Percentiles rank a stretch among this genome's conserved stretches.
Evolutionary conservation across 2,888 invertebrate species (phyloP).

Genomic region (Aplocera efformata): DNA sequence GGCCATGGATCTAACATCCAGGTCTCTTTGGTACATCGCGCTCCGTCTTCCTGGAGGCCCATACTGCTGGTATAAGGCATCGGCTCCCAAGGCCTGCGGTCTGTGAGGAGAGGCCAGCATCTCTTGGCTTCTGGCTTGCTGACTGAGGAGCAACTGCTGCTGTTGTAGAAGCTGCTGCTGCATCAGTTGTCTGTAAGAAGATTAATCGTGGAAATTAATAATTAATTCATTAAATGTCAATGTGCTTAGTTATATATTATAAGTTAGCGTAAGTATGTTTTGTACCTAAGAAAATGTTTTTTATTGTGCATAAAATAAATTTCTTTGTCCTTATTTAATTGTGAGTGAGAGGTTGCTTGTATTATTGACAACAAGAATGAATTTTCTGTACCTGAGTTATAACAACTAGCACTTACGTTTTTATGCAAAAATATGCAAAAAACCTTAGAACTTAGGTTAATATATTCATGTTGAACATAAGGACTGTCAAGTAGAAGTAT

Average conservation of each 20-base stretch:
- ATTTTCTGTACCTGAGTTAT: not conserved
- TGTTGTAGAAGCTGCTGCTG: slow-evolving; percentile 76
- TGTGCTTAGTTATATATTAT: too few species aligned
- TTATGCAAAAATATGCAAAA: too few species aligned
- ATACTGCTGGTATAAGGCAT: slow-evolving; percentile 73
- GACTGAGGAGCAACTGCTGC: slow-evolving; percentile 72
- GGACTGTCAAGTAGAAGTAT: not conserved
- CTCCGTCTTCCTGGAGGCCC: slow-evolving; percentile 69
- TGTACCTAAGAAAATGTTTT: too few species aligned
- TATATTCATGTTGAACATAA: too few species aligned
- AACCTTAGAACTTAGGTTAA: too few species aligned
- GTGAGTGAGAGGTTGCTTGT: not conserved
- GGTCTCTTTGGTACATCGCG: slow-evolving; percentile 67
- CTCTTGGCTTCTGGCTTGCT: slow-evolving; percentile 74
- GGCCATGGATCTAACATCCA: slow-evolving; percentile 68
- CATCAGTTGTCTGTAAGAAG: slow-evolving; percentile 56
- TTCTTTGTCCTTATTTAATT: too few species aligned
- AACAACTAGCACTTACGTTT: too few species aligned
- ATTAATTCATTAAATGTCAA: too few species aligned
- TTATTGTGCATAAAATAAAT: too few species aligned
- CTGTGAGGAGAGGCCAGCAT: slow-evolving; percentile 70
- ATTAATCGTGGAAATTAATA: not conserved
- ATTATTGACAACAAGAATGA: too few species aligned
- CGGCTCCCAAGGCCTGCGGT: slow-evolving; percentile 66
- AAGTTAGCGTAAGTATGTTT: too few species aligned